These are phyloP conservation scores for Hanleya hanleyi DNA, from an alignment of 2,888 invertebrate species.

Conservation along the genomic window DNA sequence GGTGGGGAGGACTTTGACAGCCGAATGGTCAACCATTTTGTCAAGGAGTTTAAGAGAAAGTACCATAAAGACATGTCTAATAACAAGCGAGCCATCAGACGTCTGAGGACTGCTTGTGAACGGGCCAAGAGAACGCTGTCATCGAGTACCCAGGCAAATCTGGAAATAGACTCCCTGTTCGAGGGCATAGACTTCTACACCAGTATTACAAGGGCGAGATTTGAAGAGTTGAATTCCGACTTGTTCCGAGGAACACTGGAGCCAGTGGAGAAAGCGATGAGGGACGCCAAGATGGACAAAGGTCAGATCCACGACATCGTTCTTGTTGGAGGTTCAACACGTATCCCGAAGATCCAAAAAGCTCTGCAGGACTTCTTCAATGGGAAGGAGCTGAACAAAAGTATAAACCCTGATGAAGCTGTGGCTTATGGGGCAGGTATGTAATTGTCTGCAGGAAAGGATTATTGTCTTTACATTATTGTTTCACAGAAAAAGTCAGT, in stretches of 20 bases:
- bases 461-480: neutral
- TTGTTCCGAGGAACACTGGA: conserved; percentile 97
- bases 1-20: conserved; percentile 86
- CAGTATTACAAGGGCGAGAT: conserved; percentile 94
- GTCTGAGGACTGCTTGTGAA: conserved; percentile 92
- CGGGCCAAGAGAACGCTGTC: conserved; percentile 79
- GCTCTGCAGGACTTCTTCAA: conserved; percentile 82
- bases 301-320: conserved; percentile 85
- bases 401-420: conserved; percentile 74
- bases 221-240: conserved; percentile 97
- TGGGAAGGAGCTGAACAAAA: conserved; percentile 74
- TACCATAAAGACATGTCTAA: conserved; percentile 73
- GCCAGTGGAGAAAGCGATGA: conserved; percentile 95
- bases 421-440: conserved; percentile 72
- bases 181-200: conserved; percentile 98
- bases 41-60: conserved; percentile 73
- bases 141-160: conserved; percentile 76
- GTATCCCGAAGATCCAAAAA: conserved; percentile 98
- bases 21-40: conserved; percentile 73
- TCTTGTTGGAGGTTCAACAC: conserved; percentile 91
- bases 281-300: conserved; percentile 91
- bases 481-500: too few relatives aligned
- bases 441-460: neutral
- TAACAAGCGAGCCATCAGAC: conserved; percentile 92
- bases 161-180: conserved; percentile 95